Conservation (phyloP, 2,888 invertebrate species). For the Chrysolina oricalcia region DNA sequence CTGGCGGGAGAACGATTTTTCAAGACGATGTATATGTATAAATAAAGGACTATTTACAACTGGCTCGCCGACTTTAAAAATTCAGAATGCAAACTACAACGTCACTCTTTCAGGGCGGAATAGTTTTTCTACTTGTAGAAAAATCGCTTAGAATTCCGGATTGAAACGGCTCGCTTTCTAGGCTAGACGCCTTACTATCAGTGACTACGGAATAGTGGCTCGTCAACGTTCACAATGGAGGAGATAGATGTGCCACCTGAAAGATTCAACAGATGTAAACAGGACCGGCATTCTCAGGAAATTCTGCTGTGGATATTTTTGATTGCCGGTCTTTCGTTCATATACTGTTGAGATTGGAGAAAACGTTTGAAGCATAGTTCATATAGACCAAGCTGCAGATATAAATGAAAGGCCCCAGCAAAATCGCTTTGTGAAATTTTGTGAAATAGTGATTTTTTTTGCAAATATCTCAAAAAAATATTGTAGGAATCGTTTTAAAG, state of each 20-base stretch:
- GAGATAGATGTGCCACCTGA: constrained; percentile 11
- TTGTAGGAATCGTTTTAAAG: too few species aligned
- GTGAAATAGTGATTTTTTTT: too few species aligned
- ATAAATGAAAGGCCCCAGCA: too few species aligned
- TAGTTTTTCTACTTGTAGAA: constrained; percentile 18
- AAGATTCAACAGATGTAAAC: constrained; percentile 21
- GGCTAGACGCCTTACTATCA: constrained; percentile 12
- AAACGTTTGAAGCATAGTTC: background rate
- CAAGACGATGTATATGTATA: constrained; percentile 41
- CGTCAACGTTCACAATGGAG: constrained; percentile 8
- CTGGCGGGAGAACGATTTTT: constrained; percentile 39
- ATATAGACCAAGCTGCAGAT: too few species aligned
- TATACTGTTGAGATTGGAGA: background rate
- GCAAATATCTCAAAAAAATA: too few species aligned
- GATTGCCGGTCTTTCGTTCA: background rate
- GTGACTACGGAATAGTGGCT: constrained; percentile 3
- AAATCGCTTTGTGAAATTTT: too few species aligned
- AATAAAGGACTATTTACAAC: constrained; percentile 39
- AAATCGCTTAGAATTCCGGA: constrained; percentile 13
- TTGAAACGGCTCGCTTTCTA: constrained; percentile 19
- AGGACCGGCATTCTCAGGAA: background rate
- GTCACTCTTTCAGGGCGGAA: constrained; percentile 19
- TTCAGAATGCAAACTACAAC: constrained; percentile 27
- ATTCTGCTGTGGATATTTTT: background rate
- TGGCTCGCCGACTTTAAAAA: constrained; percentile 30